Evolutionary conservation across 2,113 vertebrate species (phyloP).

Genomic region (Notothenia rossii): DNA sequence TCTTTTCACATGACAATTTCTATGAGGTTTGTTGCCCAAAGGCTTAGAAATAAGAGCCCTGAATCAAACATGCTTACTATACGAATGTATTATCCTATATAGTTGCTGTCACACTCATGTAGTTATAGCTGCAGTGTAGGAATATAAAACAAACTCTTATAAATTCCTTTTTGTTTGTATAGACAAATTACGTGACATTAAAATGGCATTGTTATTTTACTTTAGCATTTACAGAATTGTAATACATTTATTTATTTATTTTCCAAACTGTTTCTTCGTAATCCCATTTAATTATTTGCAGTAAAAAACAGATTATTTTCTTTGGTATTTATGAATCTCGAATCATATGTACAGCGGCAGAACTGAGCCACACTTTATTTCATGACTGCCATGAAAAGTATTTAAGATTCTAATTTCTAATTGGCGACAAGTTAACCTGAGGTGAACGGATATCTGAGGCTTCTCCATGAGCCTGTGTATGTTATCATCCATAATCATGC

Average conservation of each 20-base stretch:
- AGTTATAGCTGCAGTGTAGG: background rate
- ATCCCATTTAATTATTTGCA: background rate
- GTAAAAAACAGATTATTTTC: background rate
- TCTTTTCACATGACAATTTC: too few species aligned
- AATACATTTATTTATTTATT: background rate
- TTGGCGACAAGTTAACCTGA: constrained; percentile 60
- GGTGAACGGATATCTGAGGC: constrained; percentile 34
- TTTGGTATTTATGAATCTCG: background rate
- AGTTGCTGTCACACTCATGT: background rate
- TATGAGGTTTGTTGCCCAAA: background rate
- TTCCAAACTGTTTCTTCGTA: background rate
- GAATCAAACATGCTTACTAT: background rate
- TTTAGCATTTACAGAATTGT: background rate
- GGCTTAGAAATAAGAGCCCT: background rate
- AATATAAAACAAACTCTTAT: background rate
- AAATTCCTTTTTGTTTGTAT: background rate
- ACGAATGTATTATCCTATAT: background rate
- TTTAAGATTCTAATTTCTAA: constrained; percentile 71
- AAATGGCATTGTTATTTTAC: too few species aligned
- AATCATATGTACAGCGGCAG: constrained; percentile 15
- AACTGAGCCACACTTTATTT: constrained; percentile 19
- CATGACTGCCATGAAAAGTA: constrained; percentile 13
- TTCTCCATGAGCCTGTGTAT: constrained; percentile 19
- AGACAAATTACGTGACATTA: too few species aligned
- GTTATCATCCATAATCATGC: constrained; percentile 40